phyloP scores from a whole-genome alignment of 2,113 vertebrate genomes.

The Podarcis cretensis region DNA sequence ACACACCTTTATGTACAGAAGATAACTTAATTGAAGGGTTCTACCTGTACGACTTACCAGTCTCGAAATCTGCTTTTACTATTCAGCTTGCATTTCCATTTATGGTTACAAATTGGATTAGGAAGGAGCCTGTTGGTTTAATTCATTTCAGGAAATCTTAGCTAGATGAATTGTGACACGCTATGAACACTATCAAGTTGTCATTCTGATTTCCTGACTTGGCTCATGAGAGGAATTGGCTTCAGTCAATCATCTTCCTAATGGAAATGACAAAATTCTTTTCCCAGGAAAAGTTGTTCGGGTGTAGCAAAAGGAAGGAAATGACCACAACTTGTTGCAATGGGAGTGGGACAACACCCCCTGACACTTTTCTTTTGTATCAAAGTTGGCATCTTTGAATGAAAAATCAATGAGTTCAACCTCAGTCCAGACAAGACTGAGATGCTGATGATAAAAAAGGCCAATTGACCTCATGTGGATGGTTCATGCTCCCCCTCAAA shows the following conservation, averaged over 20 bases:
- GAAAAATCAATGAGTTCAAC: neutral
- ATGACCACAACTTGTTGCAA: conserved; percentile 42
- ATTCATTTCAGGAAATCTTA: conserved; percentile 54
- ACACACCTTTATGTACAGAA: neutral
- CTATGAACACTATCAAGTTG: conserved; percentile 45
- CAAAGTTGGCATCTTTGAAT: neutral
- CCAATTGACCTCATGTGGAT: neutral
- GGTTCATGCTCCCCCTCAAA: neutral
- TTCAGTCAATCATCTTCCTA: conserved; percentile 72
- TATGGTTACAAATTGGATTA: conserved; percentile 53
- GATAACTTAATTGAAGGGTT: neutral
- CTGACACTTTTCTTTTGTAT: conserved; percentile 46
- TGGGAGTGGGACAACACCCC: conserved; percentile 57
- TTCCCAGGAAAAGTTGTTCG: conserved; percentile 56
- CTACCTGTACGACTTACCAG: conserved; percentile 2
- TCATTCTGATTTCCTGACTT: conserved; percentile 59
- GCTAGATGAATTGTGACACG: conserved; percentile 25
- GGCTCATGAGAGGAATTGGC: conserved; percentile 65
- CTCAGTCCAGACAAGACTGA: neutral
- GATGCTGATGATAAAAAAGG: neutral
- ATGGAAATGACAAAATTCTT: conserved; percentile 76
- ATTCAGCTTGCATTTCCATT: conserved; percentile 42
- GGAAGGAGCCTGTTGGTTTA: conserved; percentile 61
- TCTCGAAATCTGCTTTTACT: neutral
- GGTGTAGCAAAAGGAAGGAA: conserved; percentile 73